A percentile compares a stretch with the other conserved stretches of the same genome.
These are phyloP conservation scores for Ptilodon capucinus DNA, from an alignment of 2,888 invertebrate species.

Conservation along the genomic window DNA sequence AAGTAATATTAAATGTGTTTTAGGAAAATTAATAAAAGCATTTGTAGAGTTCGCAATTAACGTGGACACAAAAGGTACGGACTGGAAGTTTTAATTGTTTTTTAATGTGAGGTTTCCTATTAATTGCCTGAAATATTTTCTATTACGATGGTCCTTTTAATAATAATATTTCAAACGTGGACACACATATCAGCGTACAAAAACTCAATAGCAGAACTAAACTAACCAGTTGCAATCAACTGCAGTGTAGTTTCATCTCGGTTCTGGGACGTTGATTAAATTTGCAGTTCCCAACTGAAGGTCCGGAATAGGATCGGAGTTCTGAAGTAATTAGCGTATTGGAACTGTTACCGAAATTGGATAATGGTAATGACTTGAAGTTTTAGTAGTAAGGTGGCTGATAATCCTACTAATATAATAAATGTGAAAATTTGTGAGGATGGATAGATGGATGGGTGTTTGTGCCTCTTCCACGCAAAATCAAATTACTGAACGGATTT, in stretches of 20 bases:
- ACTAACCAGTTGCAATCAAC: conserved; percentile 70
- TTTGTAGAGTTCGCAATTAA: conserved; percentile 20
- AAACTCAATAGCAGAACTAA: conserved; percentile 52
- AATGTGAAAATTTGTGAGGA: no score
- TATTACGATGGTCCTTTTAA: conserved; percentile 28
- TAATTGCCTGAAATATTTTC: conserved; percentile 59
- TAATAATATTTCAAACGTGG: neutral
- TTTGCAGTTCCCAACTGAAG: conserved; percentile 52
- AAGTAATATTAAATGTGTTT: conserved; percentile 35
- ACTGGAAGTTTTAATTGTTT: conserved; percentile 47
- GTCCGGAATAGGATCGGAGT: conserved; percentile 22
- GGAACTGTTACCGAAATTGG: conserved; percentile 11
- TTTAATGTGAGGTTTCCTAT: conserved; percentile 42
- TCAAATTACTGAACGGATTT: no score
- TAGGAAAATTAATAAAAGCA: conserved; percentile 35
- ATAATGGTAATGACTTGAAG: conserved; percentile 3
- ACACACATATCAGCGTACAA: conserved; percentile 24
- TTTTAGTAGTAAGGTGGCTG: neutral
- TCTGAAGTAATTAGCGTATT: conserved; percentile 38
- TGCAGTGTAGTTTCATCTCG: conserved; percentile 39
- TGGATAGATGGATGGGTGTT: no score
- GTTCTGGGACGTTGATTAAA: conserved; percentile 65
- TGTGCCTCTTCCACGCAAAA: no score
- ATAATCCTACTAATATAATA: no score
- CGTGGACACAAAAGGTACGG: conserved; percentile 17